phyloP scores from a whole-genome alignment of 2,797 vertebrate species.

The Megalops cyprinoides region DNA sequence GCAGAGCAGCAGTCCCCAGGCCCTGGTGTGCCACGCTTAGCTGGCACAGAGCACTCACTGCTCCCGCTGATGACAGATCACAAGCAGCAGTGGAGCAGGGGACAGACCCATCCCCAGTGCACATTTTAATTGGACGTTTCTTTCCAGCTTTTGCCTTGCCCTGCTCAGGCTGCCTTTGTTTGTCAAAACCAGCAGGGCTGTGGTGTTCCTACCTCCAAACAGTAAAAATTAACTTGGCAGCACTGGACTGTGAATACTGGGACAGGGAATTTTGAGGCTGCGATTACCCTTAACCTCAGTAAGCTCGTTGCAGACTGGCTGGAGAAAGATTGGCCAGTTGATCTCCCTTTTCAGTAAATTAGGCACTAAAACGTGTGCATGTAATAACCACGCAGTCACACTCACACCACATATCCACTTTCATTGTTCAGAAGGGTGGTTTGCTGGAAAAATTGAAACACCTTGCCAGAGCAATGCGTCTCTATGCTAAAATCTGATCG shows the following conservation, averaged over 20 bases:
- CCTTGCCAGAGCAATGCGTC: not conserved
- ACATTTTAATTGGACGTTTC: slow-evolving; percentile 15
- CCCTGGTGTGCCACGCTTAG: too few relatives aligned
- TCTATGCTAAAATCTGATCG: not conserved
- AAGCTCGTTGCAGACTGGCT: not conserved
- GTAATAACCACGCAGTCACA: not conserved
- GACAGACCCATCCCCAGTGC: not conserved
- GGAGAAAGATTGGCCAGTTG: not conserved
- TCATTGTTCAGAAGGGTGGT: not conserved
- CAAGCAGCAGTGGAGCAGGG: too few relatives aligned
- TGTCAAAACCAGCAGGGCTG: not conserved
- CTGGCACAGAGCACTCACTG: too few relatives aligned
- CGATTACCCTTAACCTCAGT: not conserved
- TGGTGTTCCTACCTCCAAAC: not conserved
- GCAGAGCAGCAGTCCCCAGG: too few relatives aligned
- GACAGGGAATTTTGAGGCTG: not conserved
- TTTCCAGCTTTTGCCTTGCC: not conserved
- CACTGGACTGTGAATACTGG: too few relatives aligned
- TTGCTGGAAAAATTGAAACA: not conserved
- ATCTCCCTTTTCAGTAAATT: not conserved
- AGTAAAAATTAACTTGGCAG: too few relatives aligned
- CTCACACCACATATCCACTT: not conserved
- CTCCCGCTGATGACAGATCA: too few relatives aligned
- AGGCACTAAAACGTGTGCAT: not conserved
- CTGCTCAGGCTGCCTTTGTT: not conserved